Base-by-base conservation (phyloP, 2,113 vertebrate genomes). In the Cyanocitta stelleri region DNA sequence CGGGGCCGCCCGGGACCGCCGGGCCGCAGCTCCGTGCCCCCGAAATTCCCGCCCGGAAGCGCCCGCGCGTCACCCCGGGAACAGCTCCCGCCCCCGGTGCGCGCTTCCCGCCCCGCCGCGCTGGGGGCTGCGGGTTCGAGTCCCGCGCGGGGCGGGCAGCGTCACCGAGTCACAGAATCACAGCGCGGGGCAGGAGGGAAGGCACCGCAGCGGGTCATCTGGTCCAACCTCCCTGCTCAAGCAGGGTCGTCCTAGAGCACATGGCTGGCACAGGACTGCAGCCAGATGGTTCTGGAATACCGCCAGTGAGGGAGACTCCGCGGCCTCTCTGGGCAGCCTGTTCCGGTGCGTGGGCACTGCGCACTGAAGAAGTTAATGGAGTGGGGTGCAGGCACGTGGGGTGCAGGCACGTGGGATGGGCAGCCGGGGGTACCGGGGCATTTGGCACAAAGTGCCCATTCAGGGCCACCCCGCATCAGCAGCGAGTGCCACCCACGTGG, bases 11-110 rank as follows among this genome's bases (percentile, higher is more conserved):
- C 30, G 72, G 35, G 5, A 43, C 4, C 4, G 29, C 15, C 23
- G 56, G 75, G 43, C 67, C 75, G 35, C 76, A 5, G 22, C 39
- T 29, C 17, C 44, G 16, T 0, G 2, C 0, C 0, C 48, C 44
- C 87, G 63, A 97, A 97, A 85, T 89, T 97, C 97, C 96, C 97
- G 96, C 97, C 94, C 81, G 93, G 94, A 95, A 96, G 62, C 6
- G n/a, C 26, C n/a, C 22, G 39, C 58, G 58, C 61, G 48, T 82
- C 73, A n/a, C 95, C 74, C 13, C 23, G 63, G 63, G 59, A 67
- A 89, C 94, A 29, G 44, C 11, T 11, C 89, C 95, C 83, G 77
- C 93, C 72, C 82, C 24, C 43, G 2, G 14, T 7, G 6, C 33
- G 13, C 81, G 14, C 85, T 94, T 89, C 96, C 90, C 80, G 67